Conservation (phyloP, 2,888 invertebrate species). For the Andrena chrysosceles region DNA sequence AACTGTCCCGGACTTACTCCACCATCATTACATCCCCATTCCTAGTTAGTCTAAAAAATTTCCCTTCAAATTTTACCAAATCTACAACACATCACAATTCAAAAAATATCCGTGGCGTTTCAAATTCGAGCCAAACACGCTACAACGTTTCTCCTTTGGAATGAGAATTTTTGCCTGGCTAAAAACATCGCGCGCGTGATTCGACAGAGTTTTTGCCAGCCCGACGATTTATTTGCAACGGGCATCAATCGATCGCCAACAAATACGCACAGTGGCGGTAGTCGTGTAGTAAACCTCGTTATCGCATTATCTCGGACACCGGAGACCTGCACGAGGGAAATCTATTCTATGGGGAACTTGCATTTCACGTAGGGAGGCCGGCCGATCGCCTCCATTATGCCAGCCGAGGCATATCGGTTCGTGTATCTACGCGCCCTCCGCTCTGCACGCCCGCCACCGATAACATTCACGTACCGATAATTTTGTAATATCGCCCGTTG, state of each 20-base stretch:
- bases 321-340: constrained; percentile 71
- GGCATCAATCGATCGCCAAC: constrained; percentile 63
- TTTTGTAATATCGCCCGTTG: constrained; percentile 77
- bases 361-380: constrained; percentile 75
- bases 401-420: constrained; percentile 70
- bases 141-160: too few species aligned
- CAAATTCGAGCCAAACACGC: too few species aligned
- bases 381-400: constrained; percentile 73
- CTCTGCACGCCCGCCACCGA: constrained; percentile 75
- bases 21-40: too few species aligned
- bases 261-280: constrained; percentile 70
- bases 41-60: too few species aligned
- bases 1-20: too few species aligned
- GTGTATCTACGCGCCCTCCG: constrained; percentile 78
- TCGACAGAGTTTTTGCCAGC: constrained; percentile 50
- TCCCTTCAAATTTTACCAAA: too few species aligned
- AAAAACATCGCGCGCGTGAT: not conserved
- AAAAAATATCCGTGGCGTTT: too few species aligned
- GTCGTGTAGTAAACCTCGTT: constrained; percentile 75
- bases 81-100: too few species aligned
- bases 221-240: constrained; percentile 62
- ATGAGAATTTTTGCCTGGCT: too few species aligned
- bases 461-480: constrained; percentile 82
- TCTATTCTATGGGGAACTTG: constrained; percentile 78
- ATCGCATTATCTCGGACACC: constrained; percentile 79